Conservation (phyloP, 35 echinoderm and acorn worm species). For the Ptychodera flava region DNA sequence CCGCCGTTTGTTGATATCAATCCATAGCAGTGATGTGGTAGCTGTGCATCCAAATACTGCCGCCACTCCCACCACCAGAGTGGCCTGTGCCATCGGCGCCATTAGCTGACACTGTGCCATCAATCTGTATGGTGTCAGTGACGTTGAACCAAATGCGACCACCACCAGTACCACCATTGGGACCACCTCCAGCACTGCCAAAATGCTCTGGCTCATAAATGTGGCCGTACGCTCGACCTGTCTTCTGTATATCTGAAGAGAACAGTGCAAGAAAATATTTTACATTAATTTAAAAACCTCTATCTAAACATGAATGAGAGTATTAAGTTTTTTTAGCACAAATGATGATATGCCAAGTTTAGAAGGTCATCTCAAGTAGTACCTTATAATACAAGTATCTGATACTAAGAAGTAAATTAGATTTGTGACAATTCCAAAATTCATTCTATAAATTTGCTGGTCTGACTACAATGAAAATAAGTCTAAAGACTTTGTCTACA, state of each 20-base stretch:
- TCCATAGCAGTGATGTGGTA: conserved; percentile 77
- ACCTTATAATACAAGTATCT: too few species aligned
- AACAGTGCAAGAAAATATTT: too few species aligned
- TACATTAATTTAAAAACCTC: too few species aligned
- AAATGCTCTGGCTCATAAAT: conserved; percentile 87
- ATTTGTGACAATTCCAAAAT: too few species aligned
- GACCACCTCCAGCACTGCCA: conserved; percentile 84
- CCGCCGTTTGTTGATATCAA: conserved; percentile 74
- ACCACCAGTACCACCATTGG: conserved; percentile 61
- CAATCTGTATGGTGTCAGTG: conserved; percentile 73
- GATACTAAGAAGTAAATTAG: too few species aligned
- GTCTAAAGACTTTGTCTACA: too few species aligned
- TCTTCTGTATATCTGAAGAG: conserved; percentile 44
- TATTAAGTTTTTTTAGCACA: too few species aligned
- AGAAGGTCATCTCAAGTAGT: too few species aligned
- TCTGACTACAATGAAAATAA: too few species aligned
- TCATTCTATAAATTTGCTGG: too few species aligned
- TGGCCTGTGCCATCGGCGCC: conserved; percentile 23
- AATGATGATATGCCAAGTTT: too few species aligned
- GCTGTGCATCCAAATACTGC: conserved; percentile 94
- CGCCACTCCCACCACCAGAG: conserved; percentile 74
- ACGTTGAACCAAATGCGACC: conserved; percentile 94
- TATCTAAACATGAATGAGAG: too few species aligned
- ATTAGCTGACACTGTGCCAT: conserved; percentile 75
- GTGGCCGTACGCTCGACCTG: conserved; percentile 77